A percentile compares a stretch with the other conserved stretches of the same genome.
Evolutionary conservation across 2,797 vertebrate species (phyloP).

Genomic region (Allochrocebus solatus): DNA sequence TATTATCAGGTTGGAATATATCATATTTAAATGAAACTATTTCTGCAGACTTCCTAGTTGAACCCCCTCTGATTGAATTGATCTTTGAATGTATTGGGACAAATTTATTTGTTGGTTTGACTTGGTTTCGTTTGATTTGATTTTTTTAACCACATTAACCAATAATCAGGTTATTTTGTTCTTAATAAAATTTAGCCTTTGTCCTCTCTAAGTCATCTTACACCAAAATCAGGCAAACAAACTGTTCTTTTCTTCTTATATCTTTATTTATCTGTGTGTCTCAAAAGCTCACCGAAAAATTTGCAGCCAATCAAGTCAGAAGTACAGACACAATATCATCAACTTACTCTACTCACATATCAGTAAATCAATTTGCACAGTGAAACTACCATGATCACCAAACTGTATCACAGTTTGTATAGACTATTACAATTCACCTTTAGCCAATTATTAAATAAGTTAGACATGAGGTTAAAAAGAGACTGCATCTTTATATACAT

Average conservation of each 20-base stretch:
- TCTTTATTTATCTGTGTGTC: background rate
- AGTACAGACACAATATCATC: background rate
- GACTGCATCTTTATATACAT: background rate
- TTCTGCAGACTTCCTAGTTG: background rate
- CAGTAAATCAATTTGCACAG: background rate
- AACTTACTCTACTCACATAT: background rate
- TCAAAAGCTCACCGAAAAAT: conserved; percentile 16
- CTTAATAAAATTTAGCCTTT: background rate
- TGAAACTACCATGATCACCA: background rate
- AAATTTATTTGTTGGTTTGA: background rate
- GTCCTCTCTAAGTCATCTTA: background rate
- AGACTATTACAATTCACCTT: background rate
- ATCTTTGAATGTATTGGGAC: conserved; percentile 2
- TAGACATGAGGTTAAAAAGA: background rate
- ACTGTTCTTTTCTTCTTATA: background rate
- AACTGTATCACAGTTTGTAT: background rate
- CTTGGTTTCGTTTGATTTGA: background rate
- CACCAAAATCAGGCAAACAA: background rate
- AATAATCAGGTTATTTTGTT: background rate
- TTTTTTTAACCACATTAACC: background rate
- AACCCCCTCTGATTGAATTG: background rate
- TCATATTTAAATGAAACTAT: background rate
- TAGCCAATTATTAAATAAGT: background rate
- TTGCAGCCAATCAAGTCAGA: background rate
- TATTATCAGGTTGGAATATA: background rate